Evolutionary conservation across 1,140 invertebrate species (phyloP), one percentile per base, ranked within the genome.

Genomic region (Heliconius congener): DNA sequence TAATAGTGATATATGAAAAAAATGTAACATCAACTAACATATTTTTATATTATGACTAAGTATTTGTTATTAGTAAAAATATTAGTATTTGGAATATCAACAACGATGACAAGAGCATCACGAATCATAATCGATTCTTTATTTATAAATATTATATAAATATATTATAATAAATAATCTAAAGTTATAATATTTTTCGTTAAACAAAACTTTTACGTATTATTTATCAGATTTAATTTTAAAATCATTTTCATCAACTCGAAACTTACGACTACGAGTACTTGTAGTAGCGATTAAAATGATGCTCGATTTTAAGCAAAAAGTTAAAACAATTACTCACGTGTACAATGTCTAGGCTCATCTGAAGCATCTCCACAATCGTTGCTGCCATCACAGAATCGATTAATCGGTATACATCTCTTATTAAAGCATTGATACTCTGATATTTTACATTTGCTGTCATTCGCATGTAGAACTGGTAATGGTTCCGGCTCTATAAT

Each of bases 331-430:
- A 16, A 37, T 23, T 52, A 97, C 97, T 98, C 93, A 98, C 98
- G 97, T 91, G 97, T 97, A 89, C 98, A 98, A 90, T 97, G 97
- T 85, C 97, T 95, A 42, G 97, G 96, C 90, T 98, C 98, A 91
- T 98, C 98, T 60, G 96, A 97, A 46, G 96, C 96, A 89, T 98
- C 98, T 1, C 97, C 97, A 86, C 98, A 98, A 89, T 98, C 97
- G 92, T 98, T 97, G 80, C 96, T 95, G 82, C 96, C 96, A 91
- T 98, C 97, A 94, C 98, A 98, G 92, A 96, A 98, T 88, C 96
- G 96, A 93, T 97, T 97, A 74, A 97, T 95, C 75, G 97, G 96
- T 79, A 98, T 95, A 94, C 98, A 98, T 84, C 96, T 96, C 76
- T 96, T 97, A 94, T 98, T 98, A 79, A 94, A 95, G 93, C 98